Evolutionary conservation across 2,113 vertebrate species (phyloP), one percentile per base, ranked within the genome.

Genomic region (Corythoichthys haematopterus): DNA sequence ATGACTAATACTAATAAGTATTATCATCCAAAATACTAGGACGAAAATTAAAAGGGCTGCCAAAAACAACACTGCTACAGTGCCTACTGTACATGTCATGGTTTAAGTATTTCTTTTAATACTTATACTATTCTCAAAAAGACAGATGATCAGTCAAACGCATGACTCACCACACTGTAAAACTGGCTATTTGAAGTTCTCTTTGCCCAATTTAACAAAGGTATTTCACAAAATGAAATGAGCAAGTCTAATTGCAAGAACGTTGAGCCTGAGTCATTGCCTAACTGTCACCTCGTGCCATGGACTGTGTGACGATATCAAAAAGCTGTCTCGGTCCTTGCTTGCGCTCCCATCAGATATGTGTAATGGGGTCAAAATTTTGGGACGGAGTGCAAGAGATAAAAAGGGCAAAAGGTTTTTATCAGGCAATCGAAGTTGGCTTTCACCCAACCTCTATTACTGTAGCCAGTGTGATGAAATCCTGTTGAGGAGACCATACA

Each of bases 261-360:
- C 28, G 12, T 20, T n/a, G n/a, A n/a, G n/a, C n/a, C n/a, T n/a
- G 50, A 43, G 8, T 50, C 60, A 77, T 81, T 84, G 84, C 77
- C 73, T 80, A 84, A 88, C 76, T 43, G 51, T 16, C 55, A 69
- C 45, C 50, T 66, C 28, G 38, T 64, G 83, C 73, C 82, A 81
- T 78, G 77, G 80, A 79, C 76, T 45, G 48, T 15, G 51, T 36
- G 9, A n/a, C n/a, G n/a, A 60, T 6, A 71, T 81, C 76, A 69
- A 83, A 79, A 71, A 69, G 38, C 60, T 70, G 52, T 64, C 76
- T 69, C 73, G 64, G 65, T 68, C 77, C 55, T 73, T 75, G 77
- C 75, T 46, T 16, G 58, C 28, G 55, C 38, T 68, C 76, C 82
- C 64, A 70, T 45, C 12, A 64, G 76, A 85, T n/a, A n/a, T n/a